Evolutionary conservation across 2,797 vertebrate genomes (phyloP).

Genomic region (Mus minutoides): DNA sequence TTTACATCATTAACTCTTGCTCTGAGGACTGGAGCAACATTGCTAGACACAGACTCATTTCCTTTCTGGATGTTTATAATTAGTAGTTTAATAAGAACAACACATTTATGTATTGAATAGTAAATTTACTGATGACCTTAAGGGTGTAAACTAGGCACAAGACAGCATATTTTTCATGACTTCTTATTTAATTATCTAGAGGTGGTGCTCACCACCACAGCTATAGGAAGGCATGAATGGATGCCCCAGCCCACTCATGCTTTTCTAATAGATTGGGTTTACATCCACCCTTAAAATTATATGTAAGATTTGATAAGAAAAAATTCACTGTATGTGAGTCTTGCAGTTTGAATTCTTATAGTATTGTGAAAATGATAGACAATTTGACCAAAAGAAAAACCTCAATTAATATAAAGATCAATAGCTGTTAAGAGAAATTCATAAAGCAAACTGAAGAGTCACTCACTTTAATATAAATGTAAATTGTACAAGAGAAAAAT

Average conservation of each 20-base stretch:
- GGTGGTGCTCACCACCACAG: not conserved
- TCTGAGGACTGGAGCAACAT: not conserved
- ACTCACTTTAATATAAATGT: not conserved
- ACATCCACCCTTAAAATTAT: not conserved
- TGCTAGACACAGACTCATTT: not conserved
- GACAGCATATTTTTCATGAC: not conserved
- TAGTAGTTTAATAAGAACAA: not conserved
- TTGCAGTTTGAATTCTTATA: not conserved
- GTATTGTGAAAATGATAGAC: not conserved
- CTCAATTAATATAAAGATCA: not conserved
- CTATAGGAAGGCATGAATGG: not conserved
- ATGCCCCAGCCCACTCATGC: fast-evolving
- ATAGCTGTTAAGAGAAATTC: not conserved
- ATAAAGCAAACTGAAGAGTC: too few relatives aligned
- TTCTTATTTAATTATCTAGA: not conserved
- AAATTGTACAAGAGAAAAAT: too few relatives aligned
- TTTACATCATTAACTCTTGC: not conserved
- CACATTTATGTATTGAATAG: not conserved
- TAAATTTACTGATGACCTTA: not conserved
- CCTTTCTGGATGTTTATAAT: not conserved
- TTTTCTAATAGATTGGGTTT: not conserved
- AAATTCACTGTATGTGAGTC: not conserved
- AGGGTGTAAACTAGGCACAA: not conserved
- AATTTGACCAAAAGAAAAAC: not conserved
- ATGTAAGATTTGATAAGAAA: not conserved